These are phyloP conservation scores for Automeris io DNA, from an alignment of 2,888 invertebrate genomes.

Conservation along the genomic window DNA sequence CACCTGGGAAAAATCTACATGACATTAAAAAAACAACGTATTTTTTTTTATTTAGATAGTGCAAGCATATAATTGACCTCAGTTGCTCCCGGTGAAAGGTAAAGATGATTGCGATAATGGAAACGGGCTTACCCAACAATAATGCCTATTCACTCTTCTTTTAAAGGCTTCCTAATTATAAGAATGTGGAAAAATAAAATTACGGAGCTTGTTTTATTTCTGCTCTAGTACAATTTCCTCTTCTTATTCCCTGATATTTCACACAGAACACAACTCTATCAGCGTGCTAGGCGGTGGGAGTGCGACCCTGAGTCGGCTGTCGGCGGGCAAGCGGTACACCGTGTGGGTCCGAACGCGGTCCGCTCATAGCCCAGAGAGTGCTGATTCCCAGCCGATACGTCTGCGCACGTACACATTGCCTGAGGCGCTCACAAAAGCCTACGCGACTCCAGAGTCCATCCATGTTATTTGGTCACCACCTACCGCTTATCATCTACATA, in stretches of 20 bases:
- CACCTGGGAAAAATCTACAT: too few species aligned
- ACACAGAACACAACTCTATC: slow-evolving; percentile 62
- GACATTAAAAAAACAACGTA: too few species aligned
- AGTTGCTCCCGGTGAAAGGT: too few species aligned
- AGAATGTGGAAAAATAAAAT: too few species aligned
- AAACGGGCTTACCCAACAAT: too few species aligned
- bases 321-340: slow-evolving; percentile 81
- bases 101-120: too few species aligned
- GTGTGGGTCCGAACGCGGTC: slow-evolving; percentile 88
- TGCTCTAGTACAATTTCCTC: too few species aligned
- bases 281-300: slow-evolving; percentile 55
- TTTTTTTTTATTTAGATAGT: too few species aligned
- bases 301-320: slow-evolving; percentile 76
- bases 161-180: neutral
- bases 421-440: slow-evolving; percentile 68
- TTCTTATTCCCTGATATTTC: too few species aligned
- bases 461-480: slow-evolving; percentile 82
- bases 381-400: slow-evolving; percentile 77
- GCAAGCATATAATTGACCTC: too few species aligned
- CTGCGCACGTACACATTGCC: slow-evolving; percentile 86
- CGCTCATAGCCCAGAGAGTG: slow-evolving; percentile 77
- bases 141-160: too few species aligned
- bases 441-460: slow-evolving; percentile 67
- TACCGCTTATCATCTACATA: slow-evolving; percentile 34
- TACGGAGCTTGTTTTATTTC: too few species aligned